These are phyloP conservation scores for Buteo buteo DNA, from an alignment of 2,113 vertebrate species.

Conservation along the genomic window DNA sequence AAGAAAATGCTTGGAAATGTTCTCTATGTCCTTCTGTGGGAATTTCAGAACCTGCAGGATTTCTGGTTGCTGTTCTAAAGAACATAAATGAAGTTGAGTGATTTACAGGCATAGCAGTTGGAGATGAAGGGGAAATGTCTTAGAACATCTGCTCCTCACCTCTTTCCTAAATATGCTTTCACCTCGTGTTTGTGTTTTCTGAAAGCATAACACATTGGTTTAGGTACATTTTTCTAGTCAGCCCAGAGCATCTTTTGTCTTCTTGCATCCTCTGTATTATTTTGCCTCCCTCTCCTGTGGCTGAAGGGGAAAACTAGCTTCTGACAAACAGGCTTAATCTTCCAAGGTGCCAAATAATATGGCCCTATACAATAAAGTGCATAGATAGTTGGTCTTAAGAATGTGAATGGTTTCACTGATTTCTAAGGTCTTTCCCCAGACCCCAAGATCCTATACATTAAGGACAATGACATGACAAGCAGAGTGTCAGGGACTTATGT, in stretches of 20 bases:
- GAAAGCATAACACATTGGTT: not conserved
- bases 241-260: not conserved
- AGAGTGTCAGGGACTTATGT: not conserved
- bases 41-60: not conserved
- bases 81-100: not conserved
- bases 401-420: not conserved
- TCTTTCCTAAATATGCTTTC: not conserved
- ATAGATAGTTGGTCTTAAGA: not conserved
- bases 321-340: not conserved
- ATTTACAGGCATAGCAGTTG: not conserved
- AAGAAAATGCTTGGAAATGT: not conserved
- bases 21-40: not conserved
- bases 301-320: not conserved
- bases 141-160: not conserved
- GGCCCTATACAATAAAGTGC: not conserved
- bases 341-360: not conserved
- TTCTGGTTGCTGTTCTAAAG: not conserved
- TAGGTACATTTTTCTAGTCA: not conserved
- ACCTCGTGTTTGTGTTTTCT: not conserved
- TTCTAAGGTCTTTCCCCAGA: not conserved
- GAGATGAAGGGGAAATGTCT: not conserved
- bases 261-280: not conserved
- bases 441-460: not conserved
- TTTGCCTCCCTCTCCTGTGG: not conserved
- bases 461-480: not conserved